phyloP scores from a whole-genome alignment of 2,797 vertebrate genomes.

The Eidolon dupreanum region DNA sequence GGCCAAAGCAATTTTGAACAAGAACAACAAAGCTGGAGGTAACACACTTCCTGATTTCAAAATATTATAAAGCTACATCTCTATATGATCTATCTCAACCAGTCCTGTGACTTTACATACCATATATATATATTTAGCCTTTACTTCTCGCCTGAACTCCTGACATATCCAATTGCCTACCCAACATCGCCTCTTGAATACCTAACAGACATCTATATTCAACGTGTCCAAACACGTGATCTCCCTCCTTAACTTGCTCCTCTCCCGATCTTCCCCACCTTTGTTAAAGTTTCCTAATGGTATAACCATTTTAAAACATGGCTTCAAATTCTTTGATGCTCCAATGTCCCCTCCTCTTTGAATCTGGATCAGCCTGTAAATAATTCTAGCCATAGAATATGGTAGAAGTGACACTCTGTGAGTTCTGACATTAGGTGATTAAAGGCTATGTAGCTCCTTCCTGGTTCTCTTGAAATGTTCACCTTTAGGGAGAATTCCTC shows the following conservation, averaged over 20 bases:
- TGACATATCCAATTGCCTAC: not conserved
- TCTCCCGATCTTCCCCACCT: not conserved
- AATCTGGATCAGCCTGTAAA: not conserved
- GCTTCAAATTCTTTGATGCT: not conserved
- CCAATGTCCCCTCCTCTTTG: not conserved
- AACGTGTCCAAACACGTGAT: not conserved
- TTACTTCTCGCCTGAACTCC: not conserved
- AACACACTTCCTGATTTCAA: not conserved
- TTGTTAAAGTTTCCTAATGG: not conserved
- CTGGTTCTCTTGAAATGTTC: not conserved
- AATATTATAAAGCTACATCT: not conserved
- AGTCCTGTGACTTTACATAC: not conserved
- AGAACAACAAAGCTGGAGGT: not conserved
- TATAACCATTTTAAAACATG: not conserved
- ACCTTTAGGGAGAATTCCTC: not conserved
- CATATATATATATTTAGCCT: not conserved
- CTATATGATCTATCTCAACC: not conserved
- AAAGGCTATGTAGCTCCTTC: not conserved
- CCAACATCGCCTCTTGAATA: not conserved
- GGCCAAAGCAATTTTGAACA: not conserved
- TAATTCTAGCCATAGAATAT: not conserved
- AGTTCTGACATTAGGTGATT: not conserved
- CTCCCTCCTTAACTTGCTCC: not conserved
- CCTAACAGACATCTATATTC: not conserved
- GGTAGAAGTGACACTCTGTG: not conserved